These are phyloP conservation scores for Rhamnusium bicolor DNA, from an alignment of 2,888 invertebrate genomes.

Conservation along the genomic window DNA sequence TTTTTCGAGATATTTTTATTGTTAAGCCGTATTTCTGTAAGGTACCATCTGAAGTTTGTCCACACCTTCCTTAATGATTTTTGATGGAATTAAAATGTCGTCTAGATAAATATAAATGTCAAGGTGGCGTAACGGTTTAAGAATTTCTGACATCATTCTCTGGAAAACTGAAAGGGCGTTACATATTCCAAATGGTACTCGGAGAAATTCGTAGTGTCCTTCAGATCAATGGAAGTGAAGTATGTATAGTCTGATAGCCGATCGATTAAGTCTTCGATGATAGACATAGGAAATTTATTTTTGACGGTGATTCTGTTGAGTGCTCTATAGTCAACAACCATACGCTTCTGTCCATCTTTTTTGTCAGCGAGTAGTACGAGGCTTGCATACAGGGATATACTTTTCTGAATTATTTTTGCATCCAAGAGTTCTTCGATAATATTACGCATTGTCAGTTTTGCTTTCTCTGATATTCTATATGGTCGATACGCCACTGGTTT, in stretches of 20 bases:
- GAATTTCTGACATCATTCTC: slow-evolving; percentile 29
- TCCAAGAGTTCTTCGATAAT: slow-evolving; percentile 12
- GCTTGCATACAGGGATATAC: slow-evolving; percentile 33
- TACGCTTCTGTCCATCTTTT: slow-evolving; percentile 33
- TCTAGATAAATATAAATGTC: slow-evolving; percentile 33
- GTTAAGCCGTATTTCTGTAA: neutral
- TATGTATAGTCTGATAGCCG: slow-evolving; percentile 33
- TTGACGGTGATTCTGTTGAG: slow-evolving; percentile 24
- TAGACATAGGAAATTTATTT: slow-evolving; percentile 39
- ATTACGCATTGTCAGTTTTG: neutral
- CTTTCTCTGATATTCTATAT: slow-evolving; percentile 25
- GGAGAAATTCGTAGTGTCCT: neutral
- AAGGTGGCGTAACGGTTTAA: slow-evolving; percentile 11
- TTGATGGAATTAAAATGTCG: slow-evolving; percentile 36
- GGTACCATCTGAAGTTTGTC: slow-evolving; percentile 1
- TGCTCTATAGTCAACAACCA: slow-evolving; percentile 41
- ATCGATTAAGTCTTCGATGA: slow-evolving; percentile 45
- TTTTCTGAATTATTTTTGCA: slow-evolving; percentile 26
- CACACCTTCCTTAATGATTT: slow-evolving; percentile 32
- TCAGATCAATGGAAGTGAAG: slow-evolving; percentile 51
- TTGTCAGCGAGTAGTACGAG: slow-evolving; percentile 28
- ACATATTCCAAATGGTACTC: neutral
- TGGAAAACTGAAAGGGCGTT: slow-evolving; percentile 45
- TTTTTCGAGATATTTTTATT: neutral
- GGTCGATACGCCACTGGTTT: slow-evolving; percentile 17